Evolutionary conservation across 23 tunicate species (phyloP), one percentile per base, ranked within the genome.

Genomic region (Styela clava): DNA sequence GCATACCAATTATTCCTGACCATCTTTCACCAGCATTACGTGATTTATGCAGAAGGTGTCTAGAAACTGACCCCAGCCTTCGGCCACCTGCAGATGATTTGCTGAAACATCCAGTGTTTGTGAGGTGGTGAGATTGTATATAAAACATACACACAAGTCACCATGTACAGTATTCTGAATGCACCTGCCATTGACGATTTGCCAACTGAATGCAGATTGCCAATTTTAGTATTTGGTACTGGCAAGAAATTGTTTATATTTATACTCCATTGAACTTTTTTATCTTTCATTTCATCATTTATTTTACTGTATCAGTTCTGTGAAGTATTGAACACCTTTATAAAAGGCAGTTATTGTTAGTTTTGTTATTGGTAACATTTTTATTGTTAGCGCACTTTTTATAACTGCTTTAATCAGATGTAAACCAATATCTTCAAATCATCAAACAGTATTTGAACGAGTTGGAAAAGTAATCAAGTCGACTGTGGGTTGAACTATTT

Each of bases 1-100:
- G 78, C 69, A 88, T 82, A 2, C 97, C 97, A 3, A 89, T 88
- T 32, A 91, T 91, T 74, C 97, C 97, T 35, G 97, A 91, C 31
- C 65, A 81, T 61, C 76, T 91, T 16, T 91, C 97, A 7, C 97
- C 97, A 29, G 97, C 97, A 18, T 68, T 91, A 74, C 84, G 84
- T 24, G 97, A 91, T 77, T 72, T 91, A 24, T 91, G 97, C 73
- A 79, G 84, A n/a, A 72, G 97, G 71, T 91, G 97, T 64, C 63
- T 91, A 18, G 91, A 91, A 82, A 84, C 97, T 1, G 79, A 86
- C 25, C 97, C 97, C 5, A 82, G 83, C 25, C 87, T 85, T 30
- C 81, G 97, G 19, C 97, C 97, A 18, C 78, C 85, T 12, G 97
- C 97, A 2, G 34, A 61, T 22, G 89, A 91, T 31, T 68, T 91